Conservation (phyloP, 1,140 invertebrate species). For the Drosophila eugracilis region DNA sequence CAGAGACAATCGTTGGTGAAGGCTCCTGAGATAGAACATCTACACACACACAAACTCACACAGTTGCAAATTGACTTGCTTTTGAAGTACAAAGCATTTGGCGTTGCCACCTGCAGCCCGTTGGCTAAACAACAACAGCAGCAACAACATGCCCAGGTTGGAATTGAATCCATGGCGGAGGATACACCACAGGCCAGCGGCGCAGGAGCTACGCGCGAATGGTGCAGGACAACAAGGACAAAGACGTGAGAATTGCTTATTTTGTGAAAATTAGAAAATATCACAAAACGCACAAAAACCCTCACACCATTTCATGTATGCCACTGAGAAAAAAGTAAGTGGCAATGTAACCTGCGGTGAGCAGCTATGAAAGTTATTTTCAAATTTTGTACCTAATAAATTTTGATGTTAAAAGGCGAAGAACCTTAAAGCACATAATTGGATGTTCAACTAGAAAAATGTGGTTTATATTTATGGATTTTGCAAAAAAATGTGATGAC, state of each 20-base stretch:
- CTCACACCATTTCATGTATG: background rate
- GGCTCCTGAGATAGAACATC: constrained; percentile 13
- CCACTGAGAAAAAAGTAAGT: constrained; percentile 9
- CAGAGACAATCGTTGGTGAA: constrained; percentile 30
- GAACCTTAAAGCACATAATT: too few species aligned
- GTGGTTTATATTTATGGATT: too few species aligned
- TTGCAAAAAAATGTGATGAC: too few species aligned
- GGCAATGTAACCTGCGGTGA: too few species aligned
- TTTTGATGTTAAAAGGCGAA: too few species aligned
- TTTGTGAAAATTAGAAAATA: constrained; percentile 80
- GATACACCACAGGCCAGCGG: constrained; percentile 51
- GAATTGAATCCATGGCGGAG: constrained; percentile 66
- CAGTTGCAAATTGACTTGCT: constrained; percentile 69
- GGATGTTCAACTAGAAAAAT: too few species aligned
- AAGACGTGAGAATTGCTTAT: constrained; percentile 82
- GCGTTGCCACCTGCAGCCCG: constrained; percentile 59
- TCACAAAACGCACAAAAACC: constrained; percentile 58
- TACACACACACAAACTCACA: constrained; percentile 14
- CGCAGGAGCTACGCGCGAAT: constrained; percentile 17
- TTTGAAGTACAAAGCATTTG: constrained; percentile 78
- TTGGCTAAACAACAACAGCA: constrained; percentile 67
- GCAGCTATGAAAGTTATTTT: too few species aligned
- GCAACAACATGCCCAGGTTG: constrained; percentile 15
- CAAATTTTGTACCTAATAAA: too few species aligned
- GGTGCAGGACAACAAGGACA: constrained; percentile 51